phyloP scores from a whole-genome alignment of 2,113 vertebrate genomes.

The Chascanopsetta lugubris region DNA sequence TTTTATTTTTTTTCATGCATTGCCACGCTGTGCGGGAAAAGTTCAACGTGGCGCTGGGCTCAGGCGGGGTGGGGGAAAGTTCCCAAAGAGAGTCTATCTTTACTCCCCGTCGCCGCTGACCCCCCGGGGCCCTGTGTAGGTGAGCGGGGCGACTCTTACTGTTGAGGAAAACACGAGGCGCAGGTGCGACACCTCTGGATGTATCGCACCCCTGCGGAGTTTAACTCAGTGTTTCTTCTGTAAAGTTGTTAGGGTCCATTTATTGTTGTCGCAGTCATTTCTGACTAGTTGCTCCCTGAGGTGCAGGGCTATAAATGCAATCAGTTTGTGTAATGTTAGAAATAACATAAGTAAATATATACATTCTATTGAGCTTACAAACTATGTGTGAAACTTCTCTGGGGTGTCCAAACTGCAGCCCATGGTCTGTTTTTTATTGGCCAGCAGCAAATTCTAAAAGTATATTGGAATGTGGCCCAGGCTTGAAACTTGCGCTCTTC shows the following conservation, averaged over 20 bases:
- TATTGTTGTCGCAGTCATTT: no score
- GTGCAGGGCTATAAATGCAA: no score
- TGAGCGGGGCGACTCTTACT: slow-evolving; percentile 57
- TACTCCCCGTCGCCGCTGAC: slow-evolving; percentile 57
- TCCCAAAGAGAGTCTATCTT: slow-evolving; percentile 56
- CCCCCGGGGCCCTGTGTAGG: slow-evolving; percentile 65
- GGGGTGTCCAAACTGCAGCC: no score
- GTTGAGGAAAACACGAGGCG: slow-evolving; percentile 37
- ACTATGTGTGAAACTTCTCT: no score
- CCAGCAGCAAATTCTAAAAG: no score
- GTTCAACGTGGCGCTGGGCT: slow-evolving; percentile 63
- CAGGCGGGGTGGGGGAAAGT: slow-evolving; percentile 50
- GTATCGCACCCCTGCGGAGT: slow-evolving; percentile 24
- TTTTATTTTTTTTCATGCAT: slow-evolving; percentile 71
- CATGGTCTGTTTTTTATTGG: no score
- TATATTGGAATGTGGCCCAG: no score
- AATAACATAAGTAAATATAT: no score
- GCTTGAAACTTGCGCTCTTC: no score
- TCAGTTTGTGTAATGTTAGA: no score
- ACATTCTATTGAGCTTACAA: no score
- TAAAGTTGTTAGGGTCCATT: slow-evolving; percentile 25
- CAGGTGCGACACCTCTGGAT: slow-evolving; percentile 48
- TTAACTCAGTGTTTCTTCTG: slow-evolving; percentile 47
- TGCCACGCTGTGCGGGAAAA: slow-evolving; percentile 61
- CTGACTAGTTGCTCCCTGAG: no score